phyloP scores from a whole-genome alignment of 2,797 vertebrate species.

The Bradypus variegatus region DNA sequence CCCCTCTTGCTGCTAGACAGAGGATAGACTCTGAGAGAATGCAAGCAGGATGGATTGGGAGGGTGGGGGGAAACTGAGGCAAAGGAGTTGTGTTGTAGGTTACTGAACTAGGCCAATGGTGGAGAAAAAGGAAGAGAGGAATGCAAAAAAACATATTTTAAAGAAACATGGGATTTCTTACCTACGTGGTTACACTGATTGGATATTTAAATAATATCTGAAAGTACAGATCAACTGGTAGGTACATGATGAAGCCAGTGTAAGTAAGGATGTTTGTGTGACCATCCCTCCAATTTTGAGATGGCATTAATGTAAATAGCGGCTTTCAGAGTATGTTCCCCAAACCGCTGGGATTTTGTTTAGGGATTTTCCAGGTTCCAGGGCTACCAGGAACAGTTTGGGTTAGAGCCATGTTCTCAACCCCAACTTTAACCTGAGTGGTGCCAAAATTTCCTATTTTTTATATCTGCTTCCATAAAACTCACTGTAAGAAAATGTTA shows the following conservation, averaged over 20 bases:
- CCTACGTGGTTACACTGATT: background rate
- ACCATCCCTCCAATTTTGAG: background rate
- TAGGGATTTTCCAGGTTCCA: background rate
- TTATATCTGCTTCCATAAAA: background rate
- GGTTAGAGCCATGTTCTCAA: background rate
- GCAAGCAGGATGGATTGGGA: background rate
- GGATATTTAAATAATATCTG: background rate
- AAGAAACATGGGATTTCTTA: constrained; percentile 5
- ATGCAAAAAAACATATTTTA: background rate
- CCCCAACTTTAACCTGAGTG: background rate
- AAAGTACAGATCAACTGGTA: background rate
- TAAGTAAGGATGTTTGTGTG: background rate
- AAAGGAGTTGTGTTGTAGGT: background rate
- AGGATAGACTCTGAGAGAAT: background rate
- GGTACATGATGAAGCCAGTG: no score
- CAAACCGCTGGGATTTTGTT: background rate
- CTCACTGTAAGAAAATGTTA: background rate
- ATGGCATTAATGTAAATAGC: background rate
- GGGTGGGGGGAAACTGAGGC: background rate
- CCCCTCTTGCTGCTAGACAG: background rate
- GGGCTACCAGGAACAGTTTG: background rate
- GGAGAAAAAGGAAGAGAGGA: background rate
- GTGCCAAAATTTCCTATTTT: background rate
- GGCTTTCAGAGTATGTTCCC: background rate
- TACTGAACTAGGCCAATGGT: background rate